Base-by-base conservation (phyloP, 2,113 vertebrate genomes). In the Paracanthobrama guichenoti region DNA sequence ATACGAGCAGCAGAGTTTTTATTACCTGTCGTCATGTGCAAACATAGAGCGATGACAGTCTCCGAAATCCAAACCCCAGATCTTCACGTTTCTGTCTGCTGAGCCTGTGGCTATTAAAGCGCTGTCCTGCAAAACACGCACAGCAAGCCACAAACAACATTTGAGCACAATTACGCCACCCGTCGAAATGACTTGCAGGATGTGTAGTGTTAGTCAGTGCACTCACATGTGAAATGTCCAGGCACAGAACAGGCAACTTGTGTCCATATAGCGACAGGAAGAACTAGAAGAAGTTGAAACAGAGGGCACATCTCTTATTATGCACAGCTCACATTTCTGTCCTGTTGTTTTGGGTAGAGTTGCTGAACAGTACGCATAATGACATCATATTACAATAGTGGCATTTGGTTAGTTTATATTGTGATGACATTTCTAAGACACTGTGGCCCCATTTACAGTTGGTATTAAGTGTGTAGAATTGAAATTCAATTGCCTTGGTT, bases 51-150 rank as follows among this genome's bases (percentile, higher is more conserved):
- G 95, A 88, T 99, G 98, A 87, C 98, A 99, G 90, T 99, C 98
- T 11, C 98, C 98, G 5, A 99, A 99, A 90, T 99, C 98, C 92
- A 99, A 86, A 71, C 98, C 98, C 98, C 98, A 99, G 78, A 99
- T 96, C 89, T 99, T 99, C 88, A 99, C 96, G 13, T 98, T 98
- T 71, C 97, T 94, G 89, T 99, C 98, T 3, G 97, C 97, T 10
- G 98, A 99, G 39, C 98, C 98, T 0, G 98, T 99, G 0, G 95
- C 96, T 82, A 99, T 98, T 0, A 99, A 89, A 1, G 94, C 71
- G 81, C 93, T 97, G 81, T 99, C 98, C 98, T 99, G 83, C 0
- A 86, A 87, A 71, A 46, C 24, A 13, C 3, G 26, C 62, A 46
- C 16, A 84, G 9, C 4, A 82, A 26, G 57, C 57, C 72, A 46